These are phyloP conservation scores for Syrista parreyssii DNA, from an alignment of 2,888 invertebrate genomes.

Conservation along the genomic window DNA sequence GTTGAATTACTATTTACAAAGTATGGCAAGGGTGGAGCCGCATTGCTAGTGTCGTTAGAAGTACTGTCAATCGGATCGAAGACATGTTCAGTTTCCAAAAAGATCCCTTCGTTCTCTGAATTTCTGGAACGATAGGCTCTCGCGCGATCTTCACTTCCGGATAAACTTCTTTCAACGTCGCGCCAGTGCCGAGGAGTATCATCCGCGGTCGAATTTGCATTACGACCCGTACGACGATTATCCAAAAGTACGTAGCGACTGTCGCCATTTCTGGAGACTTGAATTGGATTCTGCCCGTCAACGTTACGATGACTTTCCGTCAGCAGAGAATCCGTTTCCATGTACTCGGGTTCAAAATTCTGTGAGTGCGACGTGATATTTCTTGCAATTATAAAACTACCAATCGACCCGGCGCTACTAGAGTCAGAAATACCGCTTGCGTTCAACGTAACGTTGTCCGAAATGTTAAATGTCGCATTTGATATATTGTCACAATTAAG, in stretches of 20 bases:
- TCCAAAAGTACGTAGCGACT: conserved; percentile 20
- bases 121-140: conserved; percentile 21
- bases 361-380: conserved; percentile 17
- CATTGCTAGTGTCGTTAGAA: conserved; percentile 8
- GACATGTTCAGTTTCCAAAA: conserved; percentile 32
- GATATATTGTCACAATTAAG: conserved; percentile 11
- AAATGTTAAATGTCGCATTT: conserved; percentile 16
- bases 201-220: background rate
- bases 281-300: conserved; percentile 13
- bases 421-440: conserved; percentile 14
- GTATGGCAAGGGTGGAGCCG: conserved; percentile 17
- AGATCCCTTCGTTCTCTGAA: conserved; percentile 34
- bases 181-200: conserved; percentile 25
- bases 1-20: conserved; percentile 15
- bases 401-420: conserved; percentile 10
- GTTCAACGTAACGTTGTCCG: conserved; percentile 14
- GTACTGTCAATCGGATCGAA: conserved; percentile 12
- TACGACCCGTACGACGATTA: conserved; percentile 3
- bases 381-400: conserved; percentile 15
- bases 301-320: conserved; percentile 21
- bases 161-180: conserved; percentile 19
- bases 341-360: conserved; percentile 35
- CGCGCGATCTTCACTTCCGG: conserved; percentile 14
- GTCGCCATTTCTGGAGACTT: conserved; percentile 22
- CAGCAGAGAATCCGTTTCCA: conserved; percentile 38